Evolutionary conservation across 2,888 invertebrate genomes (phyloP), one percentile per base, ranked within the genome.

Genomic region (Chironomus tentans): DNA sequence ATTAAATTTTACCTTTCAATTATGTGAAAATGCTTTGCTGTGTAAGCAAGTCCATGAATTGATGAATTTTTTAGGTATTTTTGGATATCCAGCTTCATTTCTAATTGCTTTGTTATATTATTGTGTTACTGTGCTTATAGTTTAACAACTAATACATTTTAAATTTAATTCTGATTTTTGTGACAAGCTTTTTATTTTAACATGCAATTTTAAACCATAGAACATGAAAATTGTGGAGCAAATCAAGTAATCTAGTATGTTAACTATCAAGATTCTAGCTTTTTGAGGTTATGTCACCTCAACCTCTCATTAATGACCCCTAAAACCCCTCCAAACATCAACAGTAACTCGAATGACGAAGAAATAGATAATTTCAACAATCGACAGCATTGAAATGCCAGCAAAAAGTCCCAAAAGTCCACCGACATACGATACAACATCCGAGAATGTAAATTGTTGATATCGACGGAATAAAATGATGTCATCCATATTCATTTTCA

Each of bases 311-410:
- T 47, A 2, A 12, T 47, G 13, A 47, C 13, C 13, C 13, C 47
- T 7, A 4, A 47, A 47, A 4, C 2, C 5, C 48, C 3, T 50
- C n/a, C n/a, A 56, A 18, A 56, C n/a, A 56, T 56, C 15, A 56
- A 7, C 18, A n/a, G 7, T 5, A 15, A 56, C 5, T 7, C 70
- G 22, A n/a, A 70, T 50, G 2, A 24, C 15, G 0, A 70, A 13
- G 13, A 70, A 70, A n/a, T 70, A 70, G 13, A 70, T 22, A 7
- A 70, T 70, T 50, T 70, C 70, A 15, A 70, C 70, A 22, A 70
- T 70, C 28, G 70, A 70, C 0, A 70, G 15, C 4, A 70, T 22
- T 50, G 70, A 70, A 70, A 70, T 48, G 21, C 70, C 70, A n/a
- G 48, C 18, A 24, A 70, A 70, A 13, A 70, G 21, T 50, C 70